Evolutionary conservation across 2,888 invertebrate species (phyloP), one percentile per base, ranked within the genome.

Genomic region (Miltochrista miniata): DNA sequence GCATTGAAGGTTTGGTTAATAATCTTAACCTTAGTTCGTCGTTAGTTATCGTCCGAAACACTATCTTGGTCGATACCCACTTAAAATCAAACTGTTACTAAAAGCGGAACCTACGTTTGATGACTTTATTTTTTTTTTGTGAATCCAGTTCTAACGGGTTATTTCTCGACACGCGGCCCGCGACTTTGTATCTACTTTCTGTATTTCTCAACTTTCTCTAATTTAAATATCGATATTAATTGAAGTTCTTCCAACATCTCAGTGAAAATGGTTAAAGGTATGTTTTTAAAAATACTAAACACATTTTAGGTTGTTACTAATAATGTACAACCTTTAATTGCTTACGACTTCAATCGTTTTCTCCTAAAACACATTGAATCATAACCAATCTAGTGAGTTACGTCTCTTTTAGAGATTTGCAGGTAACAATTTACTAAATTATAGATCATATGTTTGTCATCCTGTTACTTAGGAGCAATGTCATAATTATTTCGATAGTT

Each of bases 131-230:
- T 86, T 65, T 52, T 65, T 87, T 85, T 86, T 81, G 76, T 74
- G 70, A 84, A 90, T 89, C 90, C 88, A 90, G 90, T 91, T 90
- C 72, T 85, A 88, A 89, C 89, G 89, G 88, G 90, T 91, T 90
- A 85, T 79, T 81, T 83, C 83, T 82, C 82, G 88, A 87, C 90
- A 89, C 89, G 90, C 89, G 89, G 88, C 88, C 83, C 76, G 74
- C 78, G 78, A 78, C 73, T 77, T 72, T 72, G 74, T 74, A 74
- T 74, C 71, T 68, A 55, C 65, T 66, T 54, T 70, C 60, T 59
- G 54, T 69, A 65, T 70, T 78, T 68, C 55, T 43, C 64, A 70
- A 76, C 81, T 83, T 85, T 84, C 81, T 75, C 74, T 59, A 49
- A 43, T 51, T 63, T 50, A 44, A 56, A 60, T 65, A 63, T 53